Percentiles rank a stretch among this genome's conserved stretches.
These are phyloP conservation scores for Parazoanthus atlanticus DNA, from an alignment of 92 coral and sea anemone genomes.

Conservation along the genomic window DNA sequence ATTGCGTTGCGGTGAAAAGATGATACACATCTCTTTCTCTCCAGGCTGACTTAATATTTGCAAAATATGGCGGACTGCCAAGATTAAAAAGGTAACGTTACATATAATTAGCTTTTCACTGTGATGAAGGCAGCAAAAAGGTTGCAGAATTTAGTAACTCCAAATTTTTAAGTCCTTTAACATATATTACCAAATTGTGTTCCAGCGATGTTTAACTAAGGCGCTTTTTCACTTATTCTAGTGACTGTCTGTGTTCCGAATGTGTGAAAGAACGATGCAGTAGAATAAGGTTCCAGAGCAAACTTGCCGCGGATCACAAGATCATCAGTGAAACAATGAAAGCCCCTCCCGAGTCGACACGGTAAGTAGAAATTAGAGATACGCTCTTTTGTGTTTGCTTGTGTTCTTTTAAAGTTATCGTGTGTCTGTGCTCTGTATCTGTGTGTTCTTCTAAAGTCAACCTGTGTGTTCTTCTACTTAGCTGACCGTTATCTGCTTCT, in stretches of 20 bases:
- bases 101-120: not conserved
- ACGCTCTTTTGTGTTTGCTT: not conserved
- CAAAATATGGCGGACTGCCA: conserved; percentile 83
- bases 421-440: not conserved
- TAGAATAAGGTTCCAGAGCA: conserved; percentile 73
- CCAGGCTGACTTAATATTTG: conserved; percentile 78
- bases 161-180: too few relatives aligned
- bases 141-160: too few relatives aligned
- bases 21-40: not conserved
- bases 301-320: conserved; percentile 85
- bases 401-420: not conserved
- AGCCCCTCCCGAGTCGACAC: conserved; percentile 44
- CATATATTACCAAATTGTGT: too few relatives aligned
- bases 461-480: too few relatives aligned
- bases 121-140: too few relatives aligned
- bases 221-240: conserved; percentile 14
- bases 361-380: conserved; percentile 20
- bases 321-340: conserved; percentile 69
- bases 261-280: conserved; percentile 85
- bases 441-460: not conserved
- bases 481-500: too few relatives aligned
- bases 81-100: conserved; percentile 76
- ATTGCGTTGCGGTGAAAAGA: not conserved
- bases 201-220: not conserved
- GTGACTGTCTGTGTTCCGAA: conserved; percentile 85